Evolutionary conservation across 2,797 vertebrate species (phyloP).

Genomic region (Helostoma temminkii): DNA sequence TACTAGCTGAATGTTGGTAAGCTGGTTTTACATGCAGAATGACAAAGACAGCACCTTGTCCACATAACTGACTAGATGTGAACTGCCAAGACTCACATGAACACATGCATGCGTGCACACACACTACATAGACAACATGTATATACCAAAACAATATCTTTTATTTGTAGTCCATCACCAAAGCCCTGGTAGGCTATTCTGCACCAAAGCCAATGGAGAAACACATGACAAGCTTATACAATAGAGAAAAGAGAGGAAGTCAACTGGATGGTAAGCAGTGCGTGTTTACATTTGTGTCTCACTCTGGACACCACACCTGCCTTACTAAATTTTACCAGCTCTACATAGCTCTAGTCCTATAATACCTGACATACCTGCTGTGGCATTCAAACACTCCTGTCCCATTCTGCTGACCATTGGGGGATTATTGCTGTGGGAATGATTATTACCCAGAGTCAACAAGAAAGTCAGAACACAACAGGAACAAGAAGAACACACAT

Average conservation of each 20-base stretch:
- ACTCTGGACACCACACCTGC: slow-evolving; percentile 68
- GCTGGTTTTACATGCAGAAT: slow-evolving; percentile 49
- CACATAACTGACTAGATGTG: slow-evolving; percentile 23
- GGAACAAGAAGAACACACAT: slow-evolving; percentile 79
- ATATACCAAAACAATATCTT: slow-evolving; percentile 96
- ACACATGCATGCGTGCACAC: slow-evolving; percentile 48
- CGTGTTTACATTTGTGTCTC: slow-evolving; percentile 77
- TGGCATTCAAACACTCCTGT: slow-evolving; percentile 70
- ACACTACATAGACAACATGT: slow-evolving; percentile 77
- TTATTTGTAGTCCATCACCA: slow-evolving; percentile 99
- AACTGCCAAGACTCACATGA: slow-evolving; percentile 28
- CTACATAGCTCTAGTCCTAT: slow-evolving; percentile 79
- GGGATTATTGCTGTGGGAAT: slow-evolving; percentile 84
- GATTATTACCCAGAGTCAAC: slow-evolving; percentile 85
- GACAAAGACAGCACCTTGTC: slow-evolving; percentile 49
- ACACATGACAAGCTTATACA: slow-evolving; percentile 99
- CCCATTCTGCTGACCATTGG: slow-evolving; percentile 77
- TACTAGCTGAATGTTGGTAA: slow-evolving; percentile 32
- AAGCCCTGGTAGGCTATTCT: slow-evolving; percentile 99
- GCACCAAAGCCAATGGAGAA: slow-evolving; percentile 99
- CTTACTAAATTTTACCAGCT: slow-evolving; percentile 69
- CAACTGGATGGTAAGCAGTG: slow-evolving; percentile 83
- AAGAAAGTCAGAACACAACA: slow-evolving; percentile 79
- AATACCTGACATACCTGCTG: slow-evolving; percentile 77
- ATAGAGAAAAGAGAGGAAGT: slow-evolving; percentile 86